These are phyloP conservation scores for Miopithecus talapoin DNA, from an alignment of 2,797 vertebrate species.

Conservation along the genomic window DNA sequence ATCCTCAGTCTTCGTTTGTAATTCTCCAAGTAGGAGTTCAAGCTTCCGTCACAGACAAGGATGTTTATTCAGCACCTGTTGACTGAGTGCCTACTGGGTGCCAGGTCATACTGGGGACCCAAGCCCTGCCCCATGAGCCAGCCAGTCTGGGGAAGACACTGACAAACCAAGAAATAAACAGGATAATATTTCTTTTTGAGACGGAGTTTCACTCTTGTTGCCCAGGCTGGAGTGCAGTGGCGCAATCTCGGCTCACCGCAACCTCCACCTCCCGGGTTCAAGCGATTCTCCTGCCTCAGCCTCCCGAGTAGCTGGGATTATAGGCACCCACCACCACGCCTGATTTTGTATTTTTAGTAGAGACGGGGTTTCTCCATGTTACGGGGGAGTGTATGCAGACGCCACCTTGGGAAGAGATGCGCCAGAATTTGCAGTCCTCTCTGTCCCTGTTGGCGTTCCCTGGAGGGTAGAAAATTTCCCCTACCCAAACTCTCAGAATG, in stretches of 20 bases:
- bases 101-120: background rate
- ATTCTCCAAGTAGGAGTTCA: background rate
- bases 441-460: background rate
- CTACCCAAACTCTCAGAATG: background rate
- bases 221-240: no score
- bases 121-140: background rate
- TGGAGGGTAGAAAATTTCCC: background rate
- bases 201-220: no score
- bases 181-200: background rate
- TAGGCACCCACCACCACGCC: no score
- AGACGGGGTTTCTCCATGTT: no score
- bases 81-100: background rate
- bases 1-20: background rate
- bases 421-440: background rate
- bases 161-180: background rate
- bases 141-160: background rate
- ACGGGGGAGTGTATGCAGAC: background rate
- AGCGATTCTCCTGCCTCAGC: no score
- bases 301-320: no score
- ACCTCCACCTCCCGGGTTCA: no score
- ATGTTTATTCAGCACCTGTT: background rate
- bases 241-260: fast-evolving
- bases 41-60: background rate
- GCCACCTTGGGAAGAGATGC: background rate
- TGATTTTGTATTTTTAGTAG: no score